Conservation (phyloP, 2,797 vertebrate species). For the Halcyon smyrnensis region DNA sequence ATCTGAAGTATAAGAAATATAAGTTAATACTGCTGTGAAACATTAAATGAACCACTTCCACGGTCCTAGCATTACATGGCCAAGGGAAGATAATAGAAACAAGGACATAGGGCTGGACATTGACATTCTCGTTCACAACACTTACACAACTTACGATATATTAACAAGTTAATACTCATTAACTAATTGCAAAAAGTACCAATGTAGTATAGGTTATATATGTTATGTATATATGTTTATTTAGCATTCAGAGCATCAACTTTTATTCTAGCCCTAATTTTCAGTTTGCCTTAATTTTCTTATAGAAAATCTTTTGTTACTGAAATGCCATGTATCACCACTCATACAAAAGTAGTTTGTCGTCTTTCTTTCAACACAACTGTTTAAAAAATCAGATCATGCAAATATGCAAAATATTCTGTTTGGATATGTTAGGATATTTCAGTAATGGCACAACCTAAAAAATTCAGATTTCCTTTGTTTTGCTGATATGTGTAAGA, state of each 20-base stretch:
- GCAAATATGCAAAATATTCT: not conserved
- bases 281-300: not conserved
- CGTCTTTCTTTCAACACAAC: not conserved
- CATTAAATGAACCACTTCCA: not conserved
- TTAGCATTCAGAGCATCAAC: not conserved
- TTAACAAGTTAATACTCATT: not conserved
- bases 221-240: not conserved
- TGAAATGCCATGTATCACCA: not conserved
- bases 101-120: not conserved
- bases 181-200: not conserved
- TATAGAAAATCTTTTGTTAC: not conserved
- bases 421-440: not conserved
- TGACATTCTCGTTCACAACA: not conserved
- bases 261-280: not conserved
- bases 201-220: not conserved
- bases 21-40: not conserved
- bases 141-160: not conserved
- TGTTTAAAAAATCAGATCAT: not conserved
- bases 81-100: not conserved
- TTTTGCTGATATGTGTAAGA: not conserved
- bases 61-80: accelerated
- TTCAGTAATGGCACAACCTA: not conserved
- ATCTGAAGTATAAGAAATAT: not conserved
- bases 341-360: not conserved
- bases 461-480: not conserved